phyloP scores from a whole-genome alignment of 2,888 invertebrate species.

The Cenopis cana region DNA sequence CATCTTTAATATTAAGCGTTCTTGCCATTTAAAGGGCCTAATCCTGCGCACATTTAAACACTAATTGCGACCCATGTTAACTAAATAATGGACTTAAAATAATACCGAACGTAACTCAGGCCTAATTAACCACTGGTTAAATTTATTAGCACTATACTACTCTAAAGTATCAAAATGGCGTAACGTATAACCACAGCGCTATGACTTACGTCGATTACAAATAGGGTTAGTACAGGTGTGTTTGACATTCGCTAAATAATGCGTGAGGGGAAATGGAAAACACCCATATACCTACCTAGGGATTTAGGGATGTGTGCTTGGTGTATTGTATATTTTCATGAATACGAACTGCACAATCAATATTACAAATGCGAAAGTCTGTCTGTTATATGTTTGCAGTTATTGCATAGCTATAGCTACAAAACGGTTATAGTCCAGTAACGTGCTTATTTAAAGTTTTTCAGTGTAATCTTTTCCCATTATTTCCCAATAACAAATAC shows the following conservation, averaged over 20 bases:
- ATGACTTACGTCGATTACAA: neutral
- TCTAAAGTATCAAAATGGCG: neutral
- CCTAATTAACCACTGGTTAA: neutral
- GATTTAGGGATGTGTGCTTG: too few relatives aligned
- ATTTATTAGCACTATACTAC: constrained; percentile 19
- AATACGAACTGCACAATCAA: too few relatives aligned
- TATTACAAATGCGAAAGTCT: too few relatives aligned
- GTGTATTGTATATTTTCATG: too few relatives aligned
- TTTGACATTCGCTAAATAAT: constrained; percentile 27
- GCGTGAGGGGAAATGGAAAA: constrained; percentile 8
- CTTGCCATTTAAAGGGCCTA: neutral
- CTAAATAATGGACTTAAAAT: constrained; percentile 2
- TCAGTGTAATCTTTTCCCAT: too few relatives aligned
- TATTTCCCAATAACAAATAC: too few relatives aligned
- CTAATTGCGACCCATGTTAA: neutral
- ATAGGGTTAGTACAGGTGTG: neutral
- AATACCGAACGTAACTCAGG: neutral
- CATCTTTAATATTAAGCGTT: too few relatives aligned
- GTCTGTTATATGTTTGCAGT: too few relatives aligned
- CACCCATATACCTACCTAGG: neutral
- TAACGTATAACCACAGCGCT: neutral
- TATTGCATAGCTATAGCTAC: too few relatives aligned
- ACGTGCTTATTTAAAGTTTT: too few relatives aligned
- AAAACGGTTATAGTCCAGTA: too few relatives aligned
- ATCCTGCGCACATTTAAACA: neutral